Evolutionary conservation across 1,140 invertebrate species (phyloP), one percentile per base, ranked within the genome.

Genomic region (Papilio helenus): DNA sequence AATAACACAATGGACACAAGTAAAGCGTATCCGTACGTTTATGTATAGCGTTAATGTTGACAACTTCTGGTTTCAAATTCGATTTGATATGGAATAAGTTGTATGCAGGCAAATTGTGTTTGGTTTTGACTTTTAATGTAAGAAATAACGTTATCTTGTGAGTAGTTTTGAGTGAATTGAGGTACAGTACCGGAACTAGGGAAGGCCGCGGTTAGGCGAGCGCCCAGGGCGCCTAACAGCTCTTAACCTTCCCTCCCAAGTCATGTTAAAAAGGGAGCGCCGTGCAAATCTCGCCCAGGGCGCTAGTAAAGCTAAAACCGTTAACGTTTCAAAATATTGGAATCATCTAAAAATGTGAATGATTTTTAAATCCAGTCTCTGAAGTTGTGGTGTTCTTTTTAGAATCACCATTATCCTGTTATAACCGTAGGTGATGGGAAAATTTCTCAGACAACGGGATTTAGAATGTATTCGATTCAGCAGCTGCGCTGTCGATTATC

Each of bases 401-500:
- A 16, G 0, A 68, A 68, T 68, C 23, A 5, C 26, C 61, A 29
- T 68, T 29, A 29, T 8, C 58, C 23, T 68, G 61, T 29, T 68
- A 68, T 68, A 68, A 61, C 20, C 3, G 26, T 16, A 29, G 23
- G 12, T 68, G 61, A 68, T 68, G 61, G 26, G 26, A 68, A 68
- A 12, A 29, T 16, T 68, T 68, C 26, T 12, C 61, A 34, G 61
- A 68, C 26, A 26, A 68, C 14, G 61, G 61, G 61, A 68, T 29
- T 68, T 68, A 68, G 61, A 68, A 68, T 68, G 23, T 61, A 29
- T 78, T 80, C 55, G 81, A 85, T 86, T 81, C 82, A 83, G 86
- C 86, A 86, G 90, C 89, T 87, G 88, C 80, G 83, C 78, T 61
- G 80, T 83, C 87, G 83, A 88, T 91, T 88, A 88, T 89, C 85